These are phyloP conservation scores for Naso thynnoides DNA, from an alignment of 2,797 vertebrate species.

Conservation along the genomic window DNA sequence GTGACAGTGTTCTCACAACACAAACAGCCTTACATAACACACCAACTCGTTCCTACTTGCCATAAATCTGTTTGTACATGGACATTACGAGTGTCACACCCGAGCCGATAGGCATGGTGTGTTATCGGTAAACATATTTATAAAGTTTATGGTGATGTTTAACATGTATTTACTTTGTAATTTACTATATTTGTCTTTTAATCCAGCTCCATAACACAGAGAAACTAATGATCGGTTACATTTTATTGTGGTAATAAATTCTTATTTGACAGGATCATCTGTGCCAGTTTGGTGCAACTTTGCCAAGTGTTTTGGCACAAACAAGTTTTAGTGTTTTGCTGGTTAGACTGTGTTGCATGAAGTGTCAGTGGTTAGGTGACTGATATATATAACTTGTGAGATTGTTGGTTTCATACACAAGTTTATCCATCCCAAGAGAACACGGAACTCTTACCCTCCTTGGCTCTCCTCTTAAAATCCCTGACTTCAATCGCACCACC, in stretches of 20 bases:
- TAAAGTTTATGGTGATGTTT: slow-evolving; percentile 44
- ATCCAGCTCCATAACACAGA: slow-evolving; percentile 17
- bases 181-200: slow-evolving; percentile 31
- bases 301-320: slow-evolving; percentile 48
- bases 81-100: slow-evolving; percentile 41
- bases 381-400: slow-evolving; percentile 73
- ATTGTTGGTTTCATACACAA: slow-evolving; percentile 69
- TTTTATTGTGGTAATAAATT: slow-evolving; percentile 52
- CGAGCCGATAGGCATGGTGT: slow-evolving; percentile 34
- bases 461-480: slow-evolving; percentile 96
- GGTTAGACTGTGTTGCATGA: slow-evolving; percentile 62
- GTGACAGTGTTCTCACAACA: slow-evolving; percentile 75
- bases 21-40: slow-evolving; percentile 73
- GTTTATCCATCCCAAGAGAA: slow-evolving; percentile 45
- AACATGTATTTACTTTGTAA: slow-evolving; percentile 40
- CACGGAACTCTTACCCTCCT: slow-evolving; percentile 90
- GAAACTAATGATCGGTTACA: slow-evolving; percentile 41
- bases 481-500: slow-evolving; percentile 93
- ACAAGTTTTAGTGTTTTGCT: slow-evolving; percentile 58
- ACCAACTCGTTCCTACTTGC: slow-evolving; percentile 51
- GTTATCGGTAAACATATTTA: slow-evolving; percentile 37
- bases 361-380: slow-evolving; percentile 46
- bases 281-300: slow-evolving; percentile 32
- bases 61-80: slow-evolving; percentile 60
- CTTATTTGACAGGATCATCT: slow-evolving; percentile 25